Conservation (phyloP, 2,113 vertebrate genomes). For the Gopherus flavomarginatus region DNA sequence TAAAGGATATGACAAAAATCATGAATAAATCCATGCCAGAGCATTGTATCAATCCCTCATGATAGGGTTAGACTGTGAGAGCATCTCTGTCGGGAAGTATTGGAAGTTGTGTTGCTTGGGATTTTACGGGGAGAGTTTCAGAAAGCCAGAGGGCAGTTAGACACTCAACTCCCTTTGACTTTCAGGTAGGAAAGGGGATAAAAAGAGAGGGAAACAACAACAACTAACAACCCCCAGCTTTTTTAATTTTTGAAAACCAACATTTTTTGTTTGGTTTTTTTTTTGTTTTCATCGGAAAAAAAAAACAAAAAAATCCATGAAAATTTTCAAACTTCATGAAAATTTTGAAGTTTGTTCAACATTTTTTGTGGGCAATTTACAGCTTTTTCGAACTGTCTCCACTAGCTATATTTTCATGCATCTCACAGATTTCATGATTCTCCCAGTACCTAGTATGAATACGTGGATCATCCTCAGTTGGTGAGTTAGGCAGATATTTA, state of each 20-base stretch:
- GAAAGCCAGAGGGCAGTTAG: background rate
- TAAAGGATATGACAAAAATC: background rate
- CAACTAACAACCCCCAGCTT: background rate
- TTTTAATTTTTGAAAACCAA: background rate
- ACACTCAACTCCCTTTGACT: background rate
- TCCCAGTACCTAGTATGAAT: background rate
- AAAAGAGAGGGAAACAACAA: background rate
- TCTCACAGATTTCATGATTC: background rate
- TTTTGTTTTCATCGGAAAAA: background rate
- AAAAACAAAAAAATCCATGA: background rate
- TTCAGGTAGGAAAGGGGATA: background rate
- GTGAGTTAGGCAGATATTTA: background rate
- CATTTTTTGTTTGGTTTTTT: background rate
- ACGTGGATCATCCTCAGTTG: rapidly evolving
- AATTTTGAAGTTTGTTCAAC: background rate
- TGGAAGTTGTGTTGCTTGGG: background rate
- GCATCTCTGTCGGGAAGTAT: background rate
- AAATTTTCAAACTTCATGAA: background rate
- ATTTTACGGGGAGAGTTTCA: background rate
- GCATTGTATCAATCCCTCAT: background rate
- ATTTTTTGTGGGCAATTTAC: background rate
- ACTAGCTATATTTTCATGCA: background rate
- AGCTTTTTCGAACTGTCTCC: background rate
- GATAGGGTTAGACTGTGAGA: background rate
- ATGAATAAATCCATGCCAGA: background rate